phyloP scores from a whole-genome alignment of 2,888 invertebrate genomes.

The Aethes cnicana region DNA sequence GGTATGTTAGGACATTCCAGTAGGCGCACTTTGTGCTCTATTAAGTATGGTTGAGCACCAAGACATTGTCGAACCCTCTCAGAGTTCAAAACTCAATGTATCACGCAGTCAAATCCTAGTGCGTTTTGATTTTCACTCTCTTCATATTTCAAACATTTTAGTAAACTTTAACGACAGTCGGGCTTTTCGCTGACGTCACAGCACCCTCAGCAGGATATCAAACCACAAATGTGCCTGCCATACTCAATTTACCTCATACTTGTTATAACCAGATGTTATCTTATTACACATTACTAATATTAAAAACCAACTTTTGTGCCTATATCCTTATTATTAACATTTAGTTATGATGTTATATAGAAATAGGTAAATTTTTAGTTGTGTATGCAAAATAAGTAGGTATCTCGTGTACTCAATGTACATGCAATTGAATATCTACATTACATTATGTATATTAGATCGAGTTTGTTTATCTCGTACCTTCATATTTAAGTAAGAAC shows the following conservation, averaged over 20 bases:
- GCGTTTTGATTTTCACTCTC: background rate
- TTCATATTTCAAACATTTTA: background rate
- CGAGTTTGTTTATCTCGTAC: slow-evolving; percentile 76
- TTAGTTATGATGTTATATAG: slow-evolving; percentile 61
- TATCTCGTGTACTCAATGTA: slow-evolving; percentile 48
- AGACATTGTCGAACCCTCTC: slow-evolving; percentile 2
- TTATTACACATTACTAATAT: slow-evolving; percentile 54
- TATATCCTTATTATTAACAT: slow-evolving; percentile 64
- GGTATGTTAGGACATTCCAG: slow-evolving; percentile 69
- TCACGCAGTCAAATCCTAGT: background rate
- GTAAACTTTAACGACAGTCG: background rate
- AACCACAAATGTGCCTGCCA: background rate
- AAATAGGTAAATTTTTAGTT: slow-evolving; percentile 53
- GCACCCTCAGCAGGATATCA: slow-evolving; percentile 2
- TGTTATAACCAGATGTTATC: slow-evolving; percentile 60
- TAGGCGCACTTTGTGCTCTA: slow-evolving; percentile 65
- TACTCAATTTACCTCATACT: slow-evolving; percentile 51
- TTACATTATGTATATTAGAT: slow-evolving; percentile 67
- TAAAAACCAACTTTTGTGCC: slow-evolving; percentile 70
- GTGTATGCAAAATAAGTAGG: slow-evolving; percentile 59
- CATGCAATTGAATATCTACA: slow-evolving; percentile 65
- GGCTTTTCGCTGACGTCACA: background rate
- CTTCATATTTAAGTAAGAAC: slow-evolving; percentile 75
- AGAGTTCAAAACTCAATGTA: slow-evolving; percentile 23
- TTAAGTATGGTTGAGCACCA: slow-evolving; percentile 41